These are phyloP conservation scores for Bombyx huttoni DNA, from an alignment of 2,888 invertebrate genomes.

Conservation along the genomic window DNA sequence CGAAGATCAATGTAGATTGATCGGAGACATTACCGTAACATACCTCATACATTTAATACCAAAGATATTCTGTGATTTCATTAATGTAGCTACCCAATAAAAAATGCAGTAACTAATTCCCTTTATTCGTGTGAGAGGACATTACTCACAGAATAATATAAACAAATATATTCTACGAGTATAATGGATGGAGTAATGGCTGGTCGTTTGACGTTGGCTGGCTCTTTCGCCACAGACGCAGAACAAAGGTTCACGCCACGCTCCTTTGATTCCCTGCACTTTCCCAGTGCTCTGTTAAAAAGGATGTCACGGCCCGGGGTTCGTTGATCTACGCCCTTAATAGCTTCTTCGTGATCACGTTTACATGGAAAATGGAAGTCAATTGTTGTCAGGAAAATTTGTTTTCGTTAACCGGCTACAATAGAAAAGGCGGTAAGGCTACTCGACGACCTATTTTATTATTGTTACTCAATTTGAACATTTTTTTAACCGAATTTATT, in stretches of 20 bases:
- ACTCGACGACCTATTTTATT: too few species aligned
- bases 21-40: too few species aligned
- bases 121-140: slow-evolving; percentile 5
- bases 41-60: too few species aligned
- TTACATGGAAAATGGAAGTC: slow-evolving; percentile 46
- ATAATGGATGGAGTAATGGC: slow-evolving; percentile 35
- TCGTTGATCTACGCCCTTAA: slow-evolving; percentile 23
- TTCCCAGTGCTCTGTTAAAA: slow-evolving; percentile 57
- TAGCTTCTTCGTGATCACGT: slow-evolving; percentile 13
- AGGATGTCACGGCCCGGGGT: slow-evolving; percentile 63
- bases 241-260: slow-evolving; percentile 52
- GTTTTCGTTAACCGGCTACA: background rate
- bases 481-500: too few species aligned
- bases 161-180: slow-evolving; percentile 39
- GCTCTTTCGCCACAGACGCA: slow-evolving; percentile 35
- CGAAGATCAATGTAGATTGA: background rate
- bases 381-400: slow-evolving; percentile 7
- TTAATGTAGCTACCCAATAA: background rate
- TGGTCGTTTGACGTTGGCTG: slow-evolving; percentile 24
- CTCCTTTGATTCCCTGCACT: slow-evolving; percentile 54
- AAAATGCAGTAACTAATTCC: background rate
- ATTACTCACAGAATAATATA: slow-evolving; percentile 27
- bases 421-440: too few species aligned
- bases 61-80: too few species aligned
- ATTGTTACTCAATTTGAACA: too few species aligned